Evolutionary conservation across 1,140 invertebrate species (phyloP).

Genomic region (Halotydeus destructor): DNA sequence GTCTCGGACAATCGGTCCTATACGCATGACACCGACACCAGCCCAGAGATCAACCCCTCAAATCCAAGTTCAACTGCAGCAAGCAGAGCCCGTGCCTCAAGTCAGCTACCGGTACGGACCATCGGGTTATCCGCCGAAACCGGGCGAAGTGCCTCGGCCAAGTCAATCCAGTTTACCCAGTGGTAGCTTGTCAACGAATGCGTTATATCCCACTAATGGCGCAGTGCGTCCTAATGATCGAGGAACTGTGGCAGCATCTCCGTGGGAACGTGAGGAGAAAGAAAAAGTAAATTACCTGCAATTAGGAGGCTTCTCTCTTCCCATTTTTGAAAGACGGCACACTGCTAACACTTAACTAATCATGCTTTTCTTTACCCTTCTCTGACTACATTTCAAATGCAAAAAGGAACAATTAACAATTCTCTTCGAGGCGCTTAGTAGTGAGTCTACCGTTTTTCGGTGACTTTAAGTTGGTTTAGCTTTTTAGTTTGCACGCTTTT

Average conservation of each 20-base stretch:
- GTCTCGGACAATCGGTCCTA: too few species aligned
- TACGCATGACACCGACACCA: too few species aligned
- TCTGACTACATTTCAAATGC: too few species aligned
- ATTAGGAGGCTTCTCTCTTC: conserved; percentile 12
- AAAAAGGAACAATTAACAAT: too few species aligned
- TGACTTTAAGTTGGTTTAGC: too few species aligned
- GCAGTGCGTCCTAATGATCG: not conserved
- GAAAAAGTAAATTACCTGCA: conserved; percentile 37
- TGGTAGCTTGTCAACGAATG: conserved; percentile 21
- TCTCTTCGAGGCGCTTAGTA: too few species aligned
- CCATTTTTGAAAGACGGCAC: conserved; percentile 12
- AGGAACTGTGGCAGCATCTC: conserved; percentile 37
- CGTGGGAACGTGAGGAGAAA: conserved; percentile 68
- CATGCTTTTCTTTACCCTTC: not conserved
- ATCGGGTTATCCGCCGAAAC: conserved; percentile 16
- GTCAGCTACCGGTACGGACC: conserved; percentile 18
- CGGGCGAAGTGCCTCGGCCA: conserved; percentile 1
- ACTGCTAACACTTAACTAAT: not conserved
- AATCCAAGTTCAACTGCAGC: conserved; percentile 3
- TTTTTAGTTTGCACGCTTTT: not conserved
- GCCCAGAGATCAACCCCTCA: too few species aligned
- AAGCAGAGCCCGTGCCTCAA: conserved; percentile 2
- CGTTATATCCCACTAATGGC: conserved; percentile 12
- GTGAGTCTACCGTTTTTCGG: too few species aligned
- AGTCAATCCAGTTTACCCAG: conserved; percentile 33